Conservation (phyloP, 2,888 invertebrate species). For the Ephialtes manifestator region DNA sequence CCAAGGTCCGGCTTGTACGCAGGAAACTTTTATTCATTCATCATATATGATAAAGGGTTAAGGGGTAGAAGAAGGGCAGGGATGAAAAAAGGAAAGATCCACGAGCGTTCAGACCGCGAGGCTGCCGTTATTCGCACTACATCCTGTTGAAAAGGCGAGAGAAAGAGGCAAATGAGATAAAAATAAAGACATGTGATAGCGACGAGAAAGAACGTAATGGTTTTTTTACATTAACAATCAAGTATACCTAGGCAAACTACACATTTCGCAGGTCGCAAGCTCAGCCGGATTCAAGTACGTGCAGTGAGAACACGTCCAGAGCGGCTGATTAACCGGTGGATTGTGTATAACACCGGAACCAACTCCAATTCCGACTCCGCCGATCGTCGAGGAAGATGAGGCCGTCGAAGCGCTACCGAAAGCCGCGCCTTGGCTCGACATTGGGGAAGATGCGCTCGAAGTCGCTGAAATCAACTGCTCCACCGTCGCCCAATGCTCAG, state of each 20-base stretch:
- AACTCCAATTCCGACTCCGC: slow-evolving; percentile 77
- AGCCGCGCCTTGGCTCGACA: slow-evolving; percentile 74
- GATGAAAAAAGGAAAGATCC: slow-evolving; percentile 77
- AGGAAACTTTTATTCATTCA: slow-evolving; percentile 46
- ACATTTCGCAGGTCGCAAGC: slow-evolving; percentile 95
- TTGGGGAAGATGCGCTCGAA: slow-evolving; percentile 81
- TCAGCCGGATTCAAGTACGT: slow-evolving; percentile 95
- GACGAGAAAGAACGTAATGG: slow-evolving; percentile 38
- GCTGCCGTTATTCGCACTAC: slow-evolving; percentile 64
- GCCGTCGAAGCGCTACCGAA: slow-evolving; percentile 77
- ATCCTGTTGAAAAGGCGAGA: slow-evolving; percentile 76
- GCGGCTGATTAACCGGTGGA: slow-evolving; percentile 85
- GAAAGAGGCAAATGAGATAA: slow-evolving; percentile 28
- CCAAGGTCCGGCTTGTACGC: slow-evolving; percentile 45
- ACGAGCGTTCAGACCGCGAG: slow-evolving; percentile 59
- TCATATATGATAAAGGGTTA: slow-evolving; percentile 77
- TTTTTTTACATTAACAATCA: slow-evolving; percentile 55
- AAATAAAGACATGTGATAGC: slow-evolving; percentile 4
- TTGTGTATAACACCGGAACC: slow-evolving; percentile 78
- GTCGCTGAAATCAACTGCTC: slow-evolving; percentile 91
- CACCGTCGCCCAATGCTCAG: slow-evolving; percentile 96
- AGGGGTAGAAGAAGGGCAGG: slow-evolving; percentile 30
- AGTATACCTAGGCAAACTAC: slow-evolving; percentile 92
- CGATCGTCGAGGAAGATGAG: slow-evolving; percentile 73
- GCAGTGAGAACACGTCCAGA: slow-evolving; percentile 98